A percentile compares a stretch with the other conserved stretches of the same genome.
phyloP scores from a whole-genome alignment of 1,140 invertebrate genomes.

The Drosophila bifasciata region DNA sequence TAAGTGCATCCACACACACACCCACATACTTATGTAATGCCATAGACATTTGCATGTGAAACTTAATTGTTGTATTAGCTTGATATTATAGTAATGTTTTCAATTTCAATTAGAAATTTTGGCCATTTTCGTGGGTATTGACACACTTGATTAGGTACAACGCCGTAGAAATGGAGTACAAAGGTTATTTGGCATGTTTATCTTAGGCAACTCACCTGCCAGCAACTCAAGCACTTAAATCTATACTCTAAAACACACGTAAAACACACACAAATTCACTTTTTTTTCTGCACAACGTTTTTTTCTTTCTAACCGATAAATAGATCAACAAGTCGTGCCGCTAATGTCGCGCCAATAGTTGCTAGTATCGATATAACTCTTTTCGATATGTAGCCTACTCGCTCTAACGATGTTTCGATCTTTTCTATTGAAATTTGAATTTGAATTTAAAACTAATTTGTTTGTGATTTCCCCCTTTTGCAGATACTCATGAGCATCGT shows the following conservation, averaged over 20 bases:
- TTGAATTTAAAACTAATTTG: too few species aligned
- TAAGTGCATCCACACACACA: slow-evolving; percentile 61
- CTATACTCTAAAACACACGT: background rate
- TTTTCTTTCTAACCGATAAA: too few species aligned
- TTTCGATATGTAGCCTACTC: too few species aligned
- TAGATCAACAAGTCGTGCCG: too few species aligned
- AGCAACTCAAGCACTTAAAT: background rate
- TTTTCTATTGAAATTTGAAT: too few species aligned
- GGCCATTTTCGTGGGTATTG: slow-evolving; percentile 78
- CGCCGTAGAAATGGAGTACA: slow-evolving; percentile 32
- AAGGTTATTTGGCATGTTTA: slow-evolving; percentile 53
- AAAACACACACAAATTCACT: too few species aligned
- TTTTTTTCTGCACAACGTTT: too few species aligned
- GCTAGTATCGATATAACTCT: too few species aligned
- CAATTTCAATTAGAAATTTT: slow-evolving; percentile 74
- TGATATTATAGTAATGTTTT: slow-evolving; percentile 38
- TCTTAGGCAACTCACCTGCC: background rate
- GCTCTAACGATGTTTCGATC: too few species aligned
- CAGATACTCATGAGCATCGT: slow-evolving; percentile 84
- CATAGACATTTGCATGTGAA: slow-evolving; percentile 23
- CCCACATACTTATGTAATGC: background rate
- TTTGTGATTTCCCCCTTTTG: slow-evolving; percentile 34
- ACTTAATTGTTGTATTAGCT: slow-evolving; percentile 24
- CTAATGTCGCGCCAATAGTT: too few species aligned
- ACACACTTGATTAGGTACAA: slow-evolving; percentile 67